Conservation (phyloP, 2,888 invertebrate species). For the Nowickia ferox region DNA sequence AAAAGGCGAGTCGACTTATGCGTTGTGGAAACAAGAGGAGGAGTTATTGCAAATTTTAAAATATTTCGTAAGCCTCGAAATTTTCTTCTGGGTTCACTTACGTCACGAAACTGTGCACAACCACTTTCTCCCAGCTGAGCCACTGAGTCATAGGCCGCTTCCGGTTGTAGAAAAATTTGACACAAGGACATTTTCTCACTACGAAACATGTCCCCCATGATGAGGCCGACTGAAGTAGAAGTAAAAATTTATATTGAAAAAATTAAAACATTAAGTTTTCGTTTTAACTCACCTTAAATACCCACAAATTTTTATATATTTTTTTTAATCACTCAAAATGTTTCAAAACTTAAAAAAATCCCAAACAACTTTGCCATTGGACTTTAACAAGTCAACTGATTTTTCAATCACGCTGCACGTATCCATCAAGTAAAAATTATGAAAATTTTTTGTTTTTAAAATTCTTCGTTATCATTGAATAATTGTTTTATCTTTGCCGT, state of each 20-base stretch:
- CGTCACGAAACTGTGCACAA: constrained; percentile 97
- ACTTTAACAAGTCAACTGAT: constrained; percentile 75
- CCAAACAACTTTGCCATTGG: constrained; percentile 47
- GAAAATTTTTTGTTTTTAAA: constrained; percentile 44
- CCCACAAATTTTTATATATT: neutral
- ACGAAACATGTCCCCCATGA: constrained; percentile 92
- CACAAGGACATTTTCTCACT: constrained; percentile 96
- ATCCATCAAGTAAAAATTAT: constrained; percentile 74
- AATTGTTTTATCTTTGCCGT: constrained; percentile 36
- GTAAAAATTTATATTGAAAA: neutral
- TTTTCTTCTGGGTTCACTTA: constrained; percentile 85
- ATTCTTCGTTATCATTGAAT: constrained; percentile 39
- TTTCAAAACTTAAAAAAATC: neutral
- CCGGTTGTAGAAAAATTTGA: constrained; percentile 98
- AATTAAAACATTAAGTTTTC: neutral
- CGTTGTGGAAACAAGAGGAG: no score
- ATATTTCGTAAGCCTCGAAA: neutral
- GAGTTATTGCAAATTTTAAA: no score
- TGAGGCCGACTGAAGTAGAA: constrained; percentile 74
- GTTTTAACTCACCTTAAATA: neutral
- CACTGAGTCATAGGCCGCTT: constrained; percentile 96
- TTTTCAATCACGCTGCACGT: neutral
- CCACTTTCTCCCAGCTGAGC: constrained; percentile 97
- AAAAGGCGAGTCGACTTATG: no score
- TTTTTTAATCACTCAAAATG: neutral